phyloP scores from a whole-genome alignment of 2,888 invertebrate species.

The Muscina levida region DNA sequence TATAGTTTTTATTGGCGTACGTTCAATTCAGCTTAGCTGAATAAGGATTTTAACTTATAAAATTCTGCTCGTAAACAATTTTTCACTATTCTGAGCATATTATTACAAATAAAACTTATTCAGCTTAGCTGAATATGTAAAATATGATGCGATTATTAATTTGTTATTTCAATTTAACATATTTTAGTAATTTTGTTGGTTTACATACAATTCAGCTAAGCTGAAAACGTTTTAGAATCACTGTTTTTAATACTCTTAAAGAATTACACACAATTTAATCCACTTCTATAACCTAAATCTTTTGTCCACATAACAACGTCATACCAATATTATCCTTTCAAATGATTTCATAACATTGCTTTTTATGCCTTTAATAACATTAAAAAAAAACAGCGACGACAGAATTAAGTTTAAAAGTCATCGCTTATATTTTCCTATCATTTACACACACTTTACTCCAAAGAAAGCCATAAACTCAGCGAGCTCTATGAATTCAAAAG shows the following conservation, averaged over 20 bases:
- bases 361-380: constrained; percentile 5
- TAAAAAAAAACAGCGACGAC: constrained; percentile 19
- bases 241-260: too few relatives aligned
- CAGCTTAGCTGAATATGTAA: neutral
- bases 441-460: constrained; percentile 34
- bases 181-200: too few relatives aligned
- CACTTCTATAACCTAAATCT: too few relatives aligned
- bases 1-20: neutral
- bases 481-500: constrained; percentile 32
- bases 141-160: neutral
- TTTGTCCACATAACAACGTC: neutral
- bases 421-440: constrained; percentile 20
- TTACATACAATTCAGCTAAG: too few relatives aligned
- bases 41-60: too few relatives aligned
- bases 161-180: too few relatives aligned
- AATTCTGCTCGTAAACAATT: neutral
- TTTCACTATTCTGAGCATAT: neutral
- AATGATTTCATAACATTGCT: constrained; percentile 3
- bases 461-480: constrained; percentile 35
- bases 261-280: too few relatives aligned
- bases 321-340: neutral
- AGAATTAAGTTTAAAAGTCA: constrained; percentile 38
- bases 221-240: too few relatives aligned
- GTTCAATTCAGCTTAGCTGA: neutral
- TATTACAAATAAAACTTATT: neutral